Evolutionary conservation across 2,888 invertebrate species (phyloP).

Genomic region (Rhyacophila evoluta): DNA sequence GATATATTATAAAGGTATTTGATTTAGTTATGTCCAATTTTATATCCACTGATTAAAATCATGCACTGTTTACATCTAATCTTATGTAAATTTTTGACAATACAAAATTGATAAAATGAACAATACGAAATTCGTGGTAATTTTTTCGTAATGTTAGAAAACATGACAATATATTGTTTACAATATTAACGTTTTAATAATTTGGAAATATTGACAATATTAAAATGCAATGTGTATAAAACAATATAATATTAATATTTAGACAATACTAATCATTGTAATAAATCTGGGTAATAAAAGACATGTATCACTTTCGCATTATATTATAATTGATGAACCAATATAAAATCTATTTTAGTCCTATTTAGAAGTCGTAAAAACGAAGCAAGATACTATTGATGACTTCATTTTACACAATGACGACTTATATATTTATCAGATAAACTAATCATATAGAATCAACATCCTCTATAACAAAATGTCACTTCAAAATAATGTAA

Average conservation of each 20-base stretch:
- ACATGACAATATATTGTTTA: slow-evolving; percentile 11
- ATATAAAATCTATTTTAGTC: not conserved
- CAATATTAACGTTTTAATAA: not conserved
- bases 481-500: too few relatives aligned
- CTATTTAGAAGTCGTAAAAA: too few relatives aligned
- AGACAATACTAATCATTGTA: not conserved
- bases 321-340: not conserved
- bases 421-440: too few relatives aligned
- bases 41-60: not conserved
- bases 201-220: slow-evolving; percentile 20
- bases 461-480: too few relatives aligned
- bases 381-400: too few relatives aligned
- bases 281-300: not conserved
- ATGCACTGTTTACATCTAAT: not conserved
- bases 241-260: not conserved
- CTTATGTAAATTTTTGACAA: not conserved
- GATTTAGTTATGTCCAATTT: not conserved
- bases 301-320: not conserved
- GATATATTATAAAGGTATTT: too few relatives aligned
- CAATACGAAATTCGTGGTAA: not conserved
- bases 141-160: not conserved
- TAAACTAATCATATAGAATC: too few relatives aligned
- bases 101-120: not conserved
- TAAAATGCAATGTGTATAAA: not conserved
- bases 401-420: too few relatives aligned